Evolutionary conservation across 2,797 vertebrate genomes (phyloP), one percentile per base, ranked within the genome.

Genomic region (Zenarchopterus dispar): DNA sequence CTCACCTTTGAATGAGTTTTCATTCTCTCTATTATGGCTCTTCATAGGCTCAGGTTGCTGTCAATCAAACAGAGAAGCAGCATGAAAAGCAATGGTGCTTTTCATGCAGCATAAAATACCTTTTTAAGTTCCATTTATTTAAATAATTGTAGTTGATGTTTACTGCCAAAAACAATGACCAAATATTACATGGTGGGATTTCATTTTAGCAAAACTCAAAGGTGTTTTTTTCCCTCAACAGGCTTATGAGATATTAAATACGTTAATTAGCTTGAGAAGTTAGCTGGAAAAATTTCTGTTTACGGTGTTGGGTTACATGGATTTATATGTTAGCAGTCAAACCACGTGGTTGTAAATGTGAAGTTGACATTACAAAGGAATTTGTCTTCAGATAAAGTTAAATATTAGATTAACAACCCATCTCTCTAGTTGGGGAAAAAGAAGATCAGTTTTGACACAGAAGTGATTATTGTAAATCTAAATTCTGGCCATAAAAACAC

Each of bases 401-500:
- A 48, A 70, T 58, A 56, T 59, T 60, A 10, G 24, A 56, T 49
- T 54, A 72, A 51, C 21, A 76, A 44, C 16, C 0, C 5, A 17
- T 43, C 8, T 28, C 51, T 10, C 18, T 46, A 46, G 33, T 36
- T 10, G 33, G 33, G 11, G 2, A 46, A 46, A 19, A 2, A 21
- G 62, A 22, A 62, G n/a, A 44, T 47, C 17, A 49, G 4, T 61
- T 62, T 53, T 48, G n/a, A 73, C 56, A 67, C 26, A 56, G 62
- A 26, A 57, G 59, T 39, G 31, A 52, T 47, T 70, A 36, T 73
- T 55, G 23, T 18, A 13, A 57, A 75, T 53, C 46, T 19, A 7
- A 56, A 54, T 47, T 47, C 51, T 62, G 26, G 9, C 43, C 57
- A 61, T 51, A 22, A 78, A 75, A 36, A 67, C 53, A 78, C 42